Evolutionary conservation across 1,140 invertebrate genomes (phyloP).

Genomic region (Gryllus bimaculatus): DNA sequence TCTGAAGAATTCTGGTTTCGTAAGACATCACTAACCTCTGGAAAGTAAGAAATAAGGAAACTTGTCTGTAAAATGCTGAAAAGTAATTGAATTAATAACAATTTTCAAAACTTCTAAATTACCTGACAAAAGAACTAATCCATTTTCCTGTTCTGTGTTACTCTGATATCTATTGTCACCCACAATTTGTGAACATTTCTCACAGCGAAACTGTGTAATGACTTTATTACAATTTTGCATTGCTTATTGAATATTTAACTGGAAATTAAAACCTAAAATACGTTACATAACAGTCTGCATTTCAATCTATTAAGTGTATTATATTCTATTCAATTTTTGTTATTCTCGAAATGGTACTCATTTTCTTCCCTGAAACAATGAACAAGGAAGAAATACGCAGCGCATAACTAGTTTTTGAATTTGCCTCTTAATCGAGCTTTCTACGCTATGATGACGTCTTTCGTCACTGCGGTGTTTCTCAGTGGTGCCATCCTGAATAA

Average conservation of each 20-base stretch:
- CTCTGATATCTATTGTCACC: background rate
- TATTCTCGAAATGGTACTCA: background rate
- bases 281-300: background rate
- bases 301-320: background rate
- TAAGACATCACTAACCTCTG: background rate
- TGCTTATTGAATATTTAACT: background rate
- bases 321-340: too few species aligned
- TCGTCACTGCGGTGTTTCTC: background rate
- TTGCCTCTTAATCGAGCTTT: background rate
- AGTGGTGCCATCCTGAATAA: background rate
- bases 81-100: too few species aligned
- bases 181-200: background rate
- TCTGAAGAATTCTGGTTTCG: background rate
- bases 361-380: background rate
- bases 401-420: background rate
- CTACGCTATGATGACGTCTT: background rate
- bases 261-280: background rate
- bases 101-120: background rate
- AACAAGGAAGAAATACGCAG: background rate
- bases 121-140: background rate
- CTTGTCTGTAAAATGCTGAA: too few species aligned
- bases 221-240: background rate
- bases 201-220: background rate
- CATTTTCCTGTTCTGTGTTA: background rate
- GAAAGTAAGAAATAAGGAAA: background rate